Evolutionary conservation across 2,797 vertebrate species (phyloP), one percentile per base, ranked within the genome.

Genomic region (Cichlasoma orientale): DNA sequence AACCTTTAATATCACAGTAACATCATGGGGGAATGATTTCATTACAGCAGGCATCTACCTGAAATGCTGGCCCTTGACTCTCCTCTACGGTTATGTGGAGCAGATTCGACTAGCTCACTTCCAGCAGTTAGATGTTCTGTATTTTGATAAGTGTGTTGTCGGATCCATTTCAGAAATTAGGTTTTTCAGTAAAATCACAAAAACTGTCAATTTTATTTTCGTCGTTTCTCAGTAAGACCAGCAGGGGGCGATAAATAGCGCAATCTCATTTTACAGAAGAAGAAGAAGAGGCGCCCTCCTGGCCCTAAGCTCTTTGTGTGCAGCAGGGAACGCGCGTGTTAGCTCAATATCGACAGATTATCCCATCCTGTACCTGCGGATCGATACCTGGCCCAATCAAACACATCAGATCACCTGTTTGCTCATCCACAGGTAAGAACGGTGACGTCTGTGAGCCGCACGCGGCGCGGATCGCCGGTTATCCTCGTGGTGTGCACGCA

Each of bases 291-390:
- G 44, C 4, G 27, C 3, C 74, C 80, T 69, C 80, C 70, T 70
- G 70, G 31, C 33, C 25, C 16, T 56, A 27, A 18, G 23, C 47
- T 36, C 75, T 77, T 77, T 82, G 80, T 82, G 80, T 55, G 55
- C n/a, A 14, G 25, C 29, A 8, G 25, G 3, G 25, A 56, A 23
- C 7, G 36, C 23, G 69, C 29, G 25, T 57, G 54, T 74, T 31
- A 63, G 21, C 4, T 29, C 10, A 29, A 8, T 27, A 63, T 63
- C 50, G 21, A 41, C 16, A 29, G 25, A 68, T 47, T 16, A 10
- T 8, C 11, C 8, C 9, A 1, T 25, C 18, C 4, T 56, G 7
- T 36, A 18, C 4, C 6, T n/a, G 23, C 25, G 52, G 38, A 44
- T 72, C 53, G n/a, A 55, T 61, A 78, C 29, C 27, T n/a, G 11